phyloP scores from a whole-genome alignment of 2,797 vertebrate species.

The Phylloscopus collybita region DNA sequence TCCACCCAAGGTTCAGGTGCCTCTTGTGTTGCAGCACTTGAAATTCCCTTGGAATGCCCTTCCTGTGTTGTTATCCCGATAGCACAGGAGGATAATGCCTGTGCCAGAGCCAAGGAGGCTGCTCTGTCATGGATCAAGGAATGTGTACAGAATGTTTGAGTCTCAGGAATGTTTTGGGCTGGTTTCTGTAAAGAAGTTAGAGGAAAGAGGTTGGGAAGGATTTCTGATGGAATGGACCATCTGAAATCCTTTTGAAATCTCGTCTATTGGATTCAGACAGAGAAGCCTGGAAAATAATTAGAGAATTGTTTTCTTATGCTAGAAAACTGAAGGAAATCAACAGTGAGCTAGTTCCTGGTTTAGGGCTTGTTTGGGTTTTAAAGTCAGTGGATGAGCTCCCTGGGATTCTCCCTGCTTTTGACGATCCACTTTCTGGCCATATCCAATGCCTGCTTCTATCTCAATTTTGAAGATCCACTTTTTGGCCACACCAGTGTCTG shows the following conservation, averaged over 20 bases:
- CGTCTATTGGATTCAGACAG: background rate
- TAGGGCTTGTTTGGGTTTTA: background rate
- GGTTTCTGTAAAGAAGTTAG: background rate
- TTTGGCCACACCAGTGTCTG: background rate
- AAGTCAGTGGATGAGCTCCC: background rate
- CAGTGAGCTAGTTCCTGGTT: background rate
- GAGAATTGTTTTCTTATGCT: background rate
- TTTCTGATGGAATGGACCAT: background rate
- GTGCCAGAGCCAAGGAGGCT: background rate
- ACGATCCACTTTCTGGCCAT: fast-evolving
- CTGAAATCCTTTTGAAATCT: background rate
- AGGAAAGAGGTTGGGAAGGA: background rate
- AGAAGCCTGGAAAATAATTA: background rate
- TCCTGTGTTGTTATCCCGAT: fast-evolving
- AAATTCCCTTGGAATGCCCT: background rate
- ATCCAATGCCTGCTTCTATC: background rate
- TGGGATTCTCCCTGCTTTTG: background rate
- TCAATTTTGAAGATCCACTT: background rate
- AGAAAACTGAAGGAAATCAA: background rate
- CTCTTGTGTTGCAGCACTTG: background rate
- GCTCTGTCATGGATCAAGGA: background rate
- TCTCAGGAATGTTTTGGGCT: background rate
- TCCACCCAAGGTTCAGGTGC: background rate
- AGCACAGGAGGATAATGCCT: background rate
- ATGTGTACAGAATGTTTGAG: background rate